These are phyloP conservation scores for Chascanopsetta lugubris DNA, from an alignment of 2,113 vertebrate species.

Conservation along the genomic window DNA sequence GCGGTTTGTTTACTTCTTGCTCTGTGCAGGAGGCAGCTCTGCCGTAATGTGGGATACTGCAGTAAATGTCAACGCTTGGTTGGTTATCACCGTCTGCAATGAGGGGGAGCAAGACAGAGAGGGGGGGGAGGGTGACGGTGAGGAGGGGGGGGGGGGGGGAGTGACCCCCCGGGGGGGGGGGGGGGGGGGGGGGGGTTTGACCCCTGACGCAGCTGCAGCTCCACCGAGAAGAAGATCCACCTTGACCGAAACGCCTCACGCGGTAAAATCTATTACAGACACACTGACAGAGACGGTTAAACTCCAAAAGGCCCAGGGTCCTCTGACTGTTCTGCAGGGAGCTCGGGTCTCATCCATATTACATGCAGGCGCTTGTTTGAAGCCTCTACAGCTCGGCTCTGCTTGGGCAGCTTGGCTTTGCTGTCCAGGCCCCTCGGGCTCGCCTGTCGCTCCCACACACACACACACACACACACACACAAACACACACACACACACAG, in stretches of 20 bases:
- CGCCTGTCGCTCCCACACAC: constrained; percentile 21
- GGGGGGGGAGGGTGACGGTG: not conserved
- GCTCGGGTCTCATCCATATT: constrained; percentile 76
- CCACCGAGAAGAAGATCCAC: constrained; percentile 37
- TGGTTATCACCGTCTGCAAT: constrained; percentile 35
- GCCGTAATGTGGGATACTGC: constrained; percentile 53
- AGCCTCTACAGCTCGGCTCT: constrained; percentile 61
- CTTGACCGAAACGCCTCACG: constrained; percentile 35
- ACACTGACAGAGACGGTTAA: constrained; percentile 43
- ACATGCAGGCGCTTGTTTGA: constrained; percentile 76
- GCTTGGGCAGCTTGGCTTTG: constrained; percentile 63
- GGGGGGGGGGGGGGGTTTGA: constrained; percentile 6
- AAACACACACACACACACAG: constrained; percentile 20
- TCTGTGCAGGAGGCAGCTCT: constrained; percentile 25
- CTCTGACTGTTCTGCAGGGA: constrained; percentile 57
- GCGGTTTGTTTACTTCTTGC: constrained; percentile 59
- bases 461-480: constrained; percentile 23
- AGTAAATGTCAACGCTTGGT: constrained; percentile 62
- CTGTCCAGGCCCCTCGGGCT: constrained; percentile 44
- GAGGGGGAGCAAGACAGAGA: not conserved
- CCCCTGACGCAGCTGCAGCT: not conserved
- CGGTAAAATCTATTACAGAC: constrained; percentile 47
- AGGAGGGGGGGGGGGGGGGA: not conserved
- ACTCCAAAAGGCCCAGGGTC: constrained; percentile 45
- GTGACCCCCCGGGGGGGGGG: not conserved